Base-by-base conservation (phyloP, 1,140 invertebrate species). In the Caerostris darwini region DNA sequence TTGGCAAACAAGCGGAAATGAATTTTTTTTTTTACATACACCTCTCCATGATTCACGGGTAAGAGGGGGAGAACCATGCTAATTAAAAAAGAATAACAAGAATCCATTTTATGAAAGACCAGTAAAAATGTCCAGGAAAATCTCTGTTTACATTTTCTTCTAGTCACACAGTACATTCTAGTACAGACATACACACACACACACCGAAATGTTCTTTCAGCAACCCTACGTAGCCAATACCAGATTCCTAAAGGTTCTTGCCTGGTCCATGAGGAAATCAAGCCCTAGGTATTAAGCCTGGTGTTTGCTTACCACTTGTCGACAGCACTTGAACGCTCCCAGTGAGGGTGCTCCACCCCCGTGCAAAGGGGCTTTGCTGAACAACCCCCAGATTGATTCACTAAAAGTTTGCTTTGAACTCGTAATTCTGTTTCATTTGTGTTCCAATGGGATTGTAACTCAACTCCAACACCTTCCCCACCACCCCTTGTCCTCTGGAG, bases 391-490 rank as follows among this genome's bases (percentile, higher is more conserved):
- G 69, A 59, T 61, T 14, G 56, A 81, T 82, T 59, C 90, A n/a
- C 90, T 85, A 85, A 92, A 85, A 92, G 90, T 92, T 92, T 92
- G 90, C 81, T 92, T 92, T 92, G 19, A 64, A 85, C 90, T 92
- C 56, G 81, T 92, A 92, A 83, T 92, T 85, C 90, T 83, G 90
- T 92, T 92, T 92, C 90, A 85, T 92, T 92, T 85, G 82, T 92
- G 77, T 85, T 69, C 58, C 17, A 91, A 82, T 34, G 90, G 82
- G 90, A 81, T 91, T 82, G 64, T 89, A 89, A 89, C 87, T 12
- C 4, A 69, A 89, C 64, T 19, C 69, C 90, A 17, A 53, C 54
- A 82, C 88, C 54, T 56, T 54, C 83, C 83, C 54, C 56, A 53
- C n/a, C 53, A 8, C 54, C 56, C 83, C 54, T 17, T 8, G 34